phyloP scores from a whole-genome alignment of 2,888 invertebrate species.

The Drosophila kuntzei region DNA sequence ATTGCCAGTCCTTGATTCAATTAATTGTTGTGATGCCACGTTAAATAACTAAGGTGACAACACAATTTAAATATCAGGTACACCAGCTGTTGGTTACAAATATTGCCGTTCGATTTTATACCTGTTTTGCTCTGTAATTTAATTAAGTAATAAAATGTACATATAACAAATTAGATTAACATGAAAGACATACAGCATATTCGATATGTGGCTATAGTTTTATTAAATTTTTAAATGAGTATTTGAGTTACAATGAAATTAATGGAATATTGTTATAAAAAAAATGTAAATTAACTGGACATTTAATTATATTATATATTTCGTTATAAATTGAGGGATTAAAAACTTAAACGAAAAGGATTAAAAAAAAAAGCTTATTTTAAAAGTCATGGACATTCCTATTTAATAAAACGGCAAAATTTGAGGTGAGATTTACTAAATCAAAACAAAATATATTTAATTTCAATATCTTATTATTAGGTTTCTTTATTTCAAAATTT shows the following conservation, averaged over 20 bases:
- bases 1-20: slow-evolving; percentile 49
- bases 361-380: no score
- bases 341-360: no score
- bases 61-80: slow-evolving; percentile 13
- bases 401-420: no score
- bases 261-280: background rate
- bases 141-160: slow-evolving; percentile 6
- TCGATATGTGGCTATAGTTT: background rate
- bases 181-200: background rate
- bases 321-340: no score
- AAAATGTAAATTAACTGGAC: background rate
- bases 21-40: slow-evolving; percentile 27
- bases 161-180: slow-evolving; percentile 12
- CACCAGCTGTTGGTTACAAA: slow-evolving; percentile 3
- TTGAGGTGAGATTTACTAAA: no score
- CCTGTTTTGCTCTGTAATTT: background rate
- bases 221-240: background rate
- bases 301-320: background rate
- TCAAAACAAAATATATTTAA: no score
- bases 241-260: background rate
- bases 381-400: no score
- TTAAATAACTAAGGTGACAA: slow-evolving; percentile 24
- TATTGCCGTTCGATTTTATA: background rate
- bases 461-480: no score
- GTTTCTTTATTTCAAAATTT: no score